These are phyloP conservation scores for Melanotaenia nigrans DNA, from an alignment of 2,797 vertebrate species.

Conservation along the genomic window DNA sequence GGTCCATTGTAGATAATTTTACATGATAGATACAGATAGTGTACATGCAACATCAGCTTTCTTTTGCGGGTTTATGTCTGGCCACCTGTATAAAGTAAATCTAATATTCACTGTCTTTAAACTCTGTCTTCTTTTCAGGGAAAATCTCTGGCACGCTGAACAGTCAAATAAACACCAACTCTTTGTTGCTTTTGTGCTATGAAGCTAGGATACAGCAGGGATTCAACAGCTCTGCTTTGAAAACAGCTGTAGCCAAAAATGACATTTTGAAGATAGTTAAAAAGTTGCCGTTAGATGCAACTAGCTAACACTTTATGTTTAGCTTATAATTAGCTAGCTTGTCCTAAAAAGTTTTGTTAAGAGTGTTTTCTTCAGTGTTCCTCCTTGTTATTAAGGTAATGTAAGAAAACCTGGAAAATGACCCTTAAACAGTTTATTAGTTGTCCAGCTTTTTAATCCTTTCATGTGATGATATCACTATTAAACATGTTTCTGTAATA, in stretches of 20 bases:
- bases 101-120: background rate
- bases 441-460: background rate
- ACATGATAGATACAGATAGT: background rate
- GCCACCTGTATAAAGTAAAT: background rate
- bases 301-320: too few species aligned
- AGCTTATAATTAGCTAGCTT: background rate
- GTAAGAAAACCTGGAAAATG: background rate
- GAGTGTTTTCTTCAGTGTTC: background rate
- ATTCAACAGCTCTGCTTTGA: background rate
- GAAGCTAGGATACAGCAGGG: background rate
- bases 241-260: slow-evolving; percentile 2
- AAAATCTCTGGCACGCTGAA: background rate
- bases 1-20: background rate
- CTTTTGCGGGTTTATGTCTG: background rate
- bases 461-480: background rate
- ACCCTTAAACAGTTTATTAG: background rate
- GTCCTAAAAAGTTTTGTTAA: background rate
- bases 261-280: background rate
- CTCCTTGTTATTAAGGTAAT: background rate
- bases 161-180: background rate
- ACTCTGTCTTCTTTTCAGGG: background rate
- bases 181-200: background rate
- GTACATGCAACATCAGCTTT: background rate
- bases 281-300: too few species aligned
- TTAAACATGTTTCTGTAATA: background rate